phyloP scores from a whole-genome alignment of 2,113 vertebrate genomes.

The Dendropsophus ebraccatus region DNA sequence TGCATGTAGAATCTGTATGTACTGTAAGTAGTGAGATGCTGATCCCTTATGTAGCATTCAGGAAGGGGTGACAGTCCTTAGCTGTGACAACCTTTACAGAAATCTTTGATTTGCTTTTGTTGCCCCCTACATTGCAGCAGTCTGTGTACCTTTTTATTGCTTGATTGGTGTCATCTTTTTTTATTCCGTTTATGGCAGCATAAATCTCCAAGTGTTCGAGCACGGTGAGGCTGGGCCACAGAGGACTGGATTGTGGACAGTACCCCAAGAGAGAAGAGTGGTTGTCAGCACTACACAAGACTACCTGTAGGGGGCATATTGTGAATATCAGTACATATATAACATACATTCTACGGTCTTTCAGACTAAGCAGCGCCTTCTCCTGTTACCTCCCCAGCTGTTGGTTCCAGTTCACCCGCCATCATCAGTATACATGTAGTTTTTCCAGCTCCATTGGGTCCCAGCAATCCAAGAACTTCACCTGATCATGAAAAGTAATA shows the following conservation, averaged over 20 bases:
- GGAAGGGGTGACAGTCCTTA: too few relatives aligned
- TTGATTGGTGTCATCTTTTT: constrained; percentile 64
- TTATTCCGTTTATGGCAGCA: constrained; percentile 75
- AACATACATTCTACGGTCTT: too few relatives aligned
- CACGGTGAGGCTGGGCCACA: constrained; percentile 82
- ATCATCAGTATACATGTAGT: constrained; percentile 86
- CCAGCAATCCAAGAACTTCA: constrained; percentile 87
- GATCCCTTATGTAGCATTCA: too few relatives aligned
- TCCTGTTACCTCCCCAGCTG: constrained; percentile 88
- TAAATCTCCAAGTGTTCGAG: constrained; percentile 82
- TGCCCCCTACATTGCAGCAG: too few relatives aligned
- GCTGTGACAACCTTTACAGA: too few relatives aligned
- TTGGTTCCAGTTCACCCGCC: constrained; percentile 77
- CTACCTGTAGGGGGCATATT: constrained; percentile 58
- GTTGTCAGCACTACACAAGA: not conserved
- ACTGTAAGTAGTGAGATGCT: too few relatives aligned
- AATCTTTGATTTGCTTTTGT: too few relatives aligned
- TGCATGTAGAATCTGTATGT: too few relatives aligned
- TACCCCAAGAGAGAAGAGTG: constrained; percentile 69
- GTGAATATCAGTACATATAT: not conserved
- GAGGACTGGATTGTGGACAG: constrained; percentile 82
- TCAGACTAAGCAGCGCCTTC: too few relatives aligned
- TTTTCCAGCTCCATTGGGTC: constrained; percentile 92
- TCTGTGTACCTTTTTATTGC: constrained; percentile 74
- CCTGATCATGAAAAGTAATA: too few relatives aligned